These are phyloP conservation scores for Drosophila punjabiensis DNA, from an alignment of 1,140 invertebrate species.

Conservation along the genomic window DNA sequence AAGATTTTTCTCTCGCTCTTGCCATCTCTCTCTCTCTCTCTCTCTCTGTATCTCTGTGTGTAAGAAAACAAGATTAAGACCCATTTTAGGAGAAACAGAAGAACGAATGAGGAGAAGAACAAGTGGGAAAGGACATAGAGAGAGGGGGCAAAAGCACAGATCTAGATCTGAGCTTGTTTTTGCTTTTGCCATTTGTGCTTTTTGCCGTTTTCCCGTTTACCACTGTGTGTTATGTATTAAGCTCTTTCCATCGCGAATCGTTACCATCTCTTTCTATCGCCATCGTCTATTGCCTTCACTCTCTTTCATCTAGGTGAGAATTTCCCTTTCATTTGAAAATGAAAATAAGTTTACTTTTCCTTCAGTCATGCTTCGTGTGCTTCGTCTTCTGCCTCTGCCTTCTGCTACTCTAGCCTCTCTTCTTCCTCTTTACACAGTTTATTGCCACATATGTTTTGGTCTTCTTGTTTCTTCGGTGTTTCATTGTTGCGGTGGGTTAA, in stretches of 20 bases:
- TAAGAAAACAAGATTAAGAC: conserved; percentile 44
- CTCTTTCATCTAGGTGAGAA: conserved; percentile 79
- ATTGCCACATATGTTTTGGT: conserved; percentile 36
- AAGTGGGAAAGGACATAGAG: background rate
- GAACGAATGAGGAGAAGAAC: background rate
- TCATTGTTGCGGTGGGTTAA: conserved; percentile 51
- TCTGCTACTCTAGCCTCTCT: conserved; percentile 8
- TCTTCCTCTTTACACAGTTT: conserved; percentile 11
- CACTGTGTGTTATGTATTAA: conserved; percentile 36
- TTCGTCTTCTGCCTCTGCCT: conserved; percentile 23
- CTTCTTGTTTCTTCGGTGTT: conserved; percentile 32
- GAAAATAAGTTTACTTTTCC: conserved; percentile 84
- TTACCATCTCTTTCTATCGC: conserved; percentile 4
- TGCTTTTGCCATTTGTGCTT: conserved; percentile 20
- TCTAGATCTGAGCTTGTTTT: conserved; percentile 20
- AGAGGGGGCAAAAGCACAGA: background rate
- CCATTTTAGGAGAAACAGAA: conserved; percentile 2
- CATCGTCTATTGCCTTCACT: conserved; percentile 16
- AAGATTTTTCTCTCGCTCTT: conserved; percentile 27
- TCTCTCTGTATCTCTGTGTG: conserved; percentile 4
- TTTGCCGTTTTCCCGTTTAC: conserved; percentile 12
- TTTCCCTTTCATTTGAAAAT: conserved; percentile 85
- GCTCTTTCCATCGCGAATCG: conserved; percentile 23
- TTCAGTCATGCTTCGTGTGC: conserved; percentile 48
- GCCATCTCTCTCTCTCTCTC: background rate